Evolutionary conservation across 2,113 vertebrate species (phyloP), one percentile per base, ranked within the genome.

Genomic region (Clarias macrocephalus): DNA sequence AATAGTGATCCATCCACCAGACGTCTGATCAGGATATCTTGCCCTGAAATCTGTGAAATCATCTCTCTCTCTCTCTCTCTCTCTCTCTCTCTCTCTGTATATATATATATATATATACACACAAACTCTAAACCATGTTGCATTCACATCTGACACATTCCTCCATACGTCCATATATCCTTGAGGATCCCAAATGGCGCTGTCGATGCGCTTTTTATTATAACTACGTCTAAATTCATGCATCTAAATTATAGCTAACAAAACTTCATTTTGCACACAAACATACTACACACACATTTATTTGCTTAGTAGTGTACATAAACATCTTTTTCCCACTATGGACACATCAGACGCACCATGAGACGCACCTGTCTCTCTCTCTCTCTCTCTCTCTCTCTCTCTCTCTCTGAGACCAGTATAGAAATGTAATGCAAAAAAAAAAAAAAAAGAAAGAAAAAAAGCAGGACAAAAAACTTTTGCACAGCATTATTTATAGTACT

Each of bases 361-460:
- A 70, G 65, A 84, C 82, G 82, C 83, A 84, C 83, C 83, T 84
- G 83, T 84, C 82, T 84, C 66, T 56, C 65, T 68, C 37, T 66
- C 21, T 65, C 28, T 63, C 59, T 42, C 57, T 60, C 79, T n/a
- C n/a, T n/a, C n/a, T n/a, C n/a, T n/a, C n/a, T n/a, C n/a, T 60
- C 57, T 60, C 56, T 81, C 33, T 82, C 12, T 82, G 42, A 66
- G 13, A 52, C 23, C 70, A 62, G 59, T 10, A 21, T 42, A 54
- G 11, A 77, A n/a, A 75, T 37, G 21, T 10, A 33, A 3, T 9
- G 2, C 23, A 33, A 63, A 19, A n/a, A 52, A 19, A 56, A 28
- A 23, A n/a, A 56, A 7, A 80, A n/a, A n/a, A n/a, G n/a, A n/a
- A n/a, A n/a, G n/a, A n/a, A n/a, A n/a, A n/a, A n/a, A n/a, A n/a